Percentiles rank a stretch among this genome's conserved stretches.
Evolutionary conservation across 2,797 vertebrate genomes (phyloP).

Genomic region (Sebastes oblongus): DNA sequence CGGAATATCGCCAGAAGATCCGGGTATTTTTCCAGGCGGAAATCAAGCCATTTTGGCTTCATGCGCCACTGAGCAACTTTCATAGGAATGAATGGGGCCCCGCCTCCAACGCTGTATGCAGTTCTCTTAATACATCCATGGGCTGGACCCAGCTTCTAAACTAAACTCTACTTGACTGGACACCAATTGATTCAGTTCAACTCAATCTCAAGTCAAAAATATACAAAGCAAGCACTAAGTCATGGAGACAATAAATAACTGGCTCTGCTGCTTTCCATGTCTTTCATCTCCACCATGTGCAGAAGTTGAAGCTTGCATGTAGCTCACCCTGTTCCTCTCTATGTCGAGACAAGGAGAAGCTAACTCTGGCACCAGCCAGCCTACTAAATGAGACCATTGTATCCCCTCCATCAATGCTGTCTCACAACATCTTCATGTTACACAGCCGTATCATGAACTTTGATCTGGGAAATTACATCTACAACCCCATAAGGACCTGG

Average conservation of each 20-base stretch:
- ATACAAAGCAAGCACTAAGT: background rate
- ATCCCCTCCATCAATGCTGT: constrained; percentile 41
- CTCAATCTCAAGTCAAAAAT: background rate
- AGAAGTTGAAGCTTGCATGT: constrained; percentile 8
- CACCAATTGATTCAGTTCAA: background rate
- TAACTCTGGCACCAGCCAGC: background rate
- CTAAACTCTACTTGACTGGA: background rate
- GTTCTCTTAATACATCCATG: too few relatives aligned
- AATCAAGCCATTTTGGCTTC: too few relatives aligned
- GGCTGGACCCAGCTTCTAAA: background rate
- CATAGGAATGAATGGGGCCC: too few relatives aligned
- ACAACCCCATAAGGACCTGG: constrained; percentile 52
- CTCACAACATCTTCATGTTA: constrained; percentile 71
- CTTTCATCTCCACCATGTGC: constrained; percentile 11
- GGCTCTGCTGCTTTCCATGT: background rate
- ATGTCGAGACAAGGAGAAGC: constrained; percentile 10
- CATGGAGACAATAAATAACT: background rate
- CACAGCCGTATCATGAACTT: constrained; percentile 63
- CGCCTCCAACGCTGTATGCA: too few relatives aligned
- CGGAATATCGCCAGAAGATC: too few relatives aligned
- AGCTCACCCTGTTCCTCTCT: constrained; percentile 1
- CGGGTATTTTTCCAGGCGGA: too few relatives aligned
- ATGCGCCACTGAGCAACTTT: too few relatives aligned
- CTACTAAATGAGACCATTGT: constrained; percentile 68
- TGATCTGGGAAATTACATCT: constrained; percentile 70